Base-by-base conservation (phyloP, 2,888 invertebrate species). In the Athripsodes cinereus region DNA sequence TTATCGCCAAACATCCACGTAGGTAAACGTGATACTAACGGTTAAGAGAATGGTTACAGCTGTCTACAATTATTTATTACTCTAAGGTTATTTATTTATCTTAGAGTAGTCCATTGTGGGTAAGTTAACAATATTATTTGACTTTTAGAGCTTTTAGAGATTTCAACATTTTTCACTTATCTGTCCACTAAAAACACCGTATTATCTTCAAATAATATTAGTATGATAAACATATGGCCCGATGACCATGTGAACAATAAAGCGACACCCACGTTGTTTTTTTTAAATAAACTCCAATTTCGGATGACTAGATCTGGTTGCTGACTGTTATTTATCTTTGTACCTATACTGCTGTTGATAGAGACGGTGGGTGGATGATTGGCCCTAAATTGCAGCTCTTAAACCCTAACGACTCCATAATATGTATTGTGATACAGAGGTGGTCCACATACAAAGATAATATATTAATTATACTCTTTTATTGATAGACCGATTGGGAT, bases 151-250 rank as follows among this genome's bases (percentile, higher is more conserved):
- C 13, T 16, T 40, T 40, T 40, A 40, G n/a, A 40, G 13, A 40
- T 40, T 40, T 40, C 40, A 40, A 40, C 40, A 40, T 40, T 40
- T 40, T 40, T 16, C 40, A 40, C 40, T 40, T 40, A 40, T 40
- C 40, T 40, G 40, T 40, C 40, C 40, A 40, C 40, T 40, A 40
- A 26, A 40, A 40, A 40, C 40, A 16, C 13, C 5, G 13, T 13
- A 40, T 40, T 40, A 40, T 40, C 40, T 40, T 40, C 13, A 40
- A 40, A 40, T 26, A 26, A 26, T 26, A 26, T 6, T 26, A 26
- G 10, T 40, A 40, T 40, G 40, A 40, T 40, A 40, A 40, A 40
- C 40, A 40, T 40, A 40, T 40, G 40, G 40, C 16, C 13, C 40
- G 40, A 40, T 40, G 40, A 40, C 40, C 40, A 40, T 16, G 40